phyloP scores from a whole-genome alignment of 1,140 invertebrate genomes.

The Zaprionus taronus region DNA sequence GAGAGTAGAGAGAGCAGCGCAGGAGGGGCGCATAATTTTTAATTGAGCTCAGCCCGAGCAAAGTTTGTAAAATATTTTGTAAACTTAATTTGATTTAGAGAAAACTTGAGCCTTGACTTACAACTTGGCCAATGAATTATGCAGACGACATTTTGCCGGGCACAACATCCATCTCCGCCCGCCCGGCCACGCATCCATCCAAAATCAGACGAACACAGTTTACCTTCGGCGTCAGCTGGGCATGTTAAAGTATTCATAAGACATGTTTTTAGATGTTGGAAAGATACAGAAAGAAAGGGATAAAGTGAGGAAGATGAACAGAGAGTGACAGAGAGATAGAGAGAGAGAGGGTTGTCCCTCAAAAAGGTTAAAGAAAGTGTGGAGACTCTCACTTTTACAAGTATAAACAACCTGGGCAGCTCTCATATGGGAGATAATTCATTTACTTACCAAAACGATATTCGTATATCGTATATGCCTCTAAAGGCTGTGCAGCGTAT shows the following conservation, averaged over 20 bases:
- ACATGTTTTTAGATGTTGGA: constrained; percentile 5
- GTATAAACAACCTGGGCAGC: not conserved
- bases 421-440: not conserved
- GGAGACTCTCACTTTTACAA: not conserved
- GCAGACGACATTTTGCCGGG: constrained; percentile 57
- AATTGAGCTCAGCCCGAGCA: constrained; percentile 64
- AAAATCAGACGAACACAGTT: constrained; percentile 10
- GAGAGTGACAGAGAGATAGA: not conserved
- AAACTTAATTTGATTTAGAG: constrained; percentile 77
- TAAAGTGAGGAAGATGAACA: not conserved
- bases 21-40: constrained; percentile 63
- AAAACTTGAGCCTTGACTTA: constrained; percentile 76
- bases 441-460: not conserved
- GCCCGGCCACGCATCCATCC: not conserved
- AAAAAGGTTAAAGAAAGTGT: not conserved
- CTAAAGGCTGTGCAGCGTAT: no score
- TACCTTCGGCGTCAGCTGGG: constrained; percentile 36
- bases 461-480: not conserved
- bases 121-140: constrained; percentile 74
- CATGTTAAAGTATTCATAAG: constrained; percentile 43
- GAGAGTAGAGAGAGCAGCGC: not conserved
- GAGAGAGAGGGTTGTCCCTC: no score
- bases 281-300: not conserved
- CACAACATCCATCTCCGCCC: constrained; percentile 1
- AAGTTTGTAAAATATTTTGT: constrained; percentile 74